phyloP scores from a whole-genome alignment of 2,888 invertebrate species.

The Eupithecia pulchellata region DNA sequence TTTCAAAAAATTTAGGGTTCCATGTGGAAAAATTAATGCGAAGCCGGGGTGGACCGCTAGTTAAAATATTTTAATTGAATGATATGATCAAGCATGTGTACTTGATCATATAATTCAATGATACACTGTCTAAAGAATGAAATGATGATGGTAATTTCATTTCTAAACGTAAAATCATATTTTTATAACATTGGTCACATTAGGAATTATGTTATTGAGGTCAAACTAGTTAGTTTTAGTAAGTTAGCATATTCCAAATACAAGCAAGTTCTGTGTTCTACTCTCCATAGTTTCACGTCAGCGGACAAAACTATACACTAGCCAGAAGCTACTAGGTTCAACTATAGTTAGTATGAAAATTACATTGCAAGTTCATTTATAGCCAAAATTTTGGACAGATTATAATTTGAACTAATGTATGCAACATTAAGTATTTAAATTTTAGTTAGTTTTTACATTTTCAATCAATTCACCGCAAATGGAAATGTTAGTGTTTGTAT shows the following conservation, averaged over 20 bases:
- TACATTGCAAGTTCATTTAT: not conserved
- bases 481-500: not conserved
- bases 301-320: not conserved
- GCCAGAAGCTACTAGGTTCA: not conserved
- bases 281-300: not conserved
- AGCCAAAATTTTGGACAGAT: not conserved
- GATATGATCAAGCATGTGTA: too few species aligned
- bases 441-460: not conserved
- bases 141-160: not conserved
- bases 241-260: constrained; percentile 5
- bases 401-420: not conserved
- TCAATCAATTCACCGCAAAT: not conserved
- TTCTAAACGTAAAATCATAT: not conserved
- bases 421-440: not conserved
- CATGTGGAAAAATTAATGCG: too few species aligned
- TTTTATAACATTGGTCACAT: not conserved
- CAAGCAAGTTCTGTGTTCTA: constrained; percentile 2
- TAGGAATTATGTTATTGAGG: not conserved
- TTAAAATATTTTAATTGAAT: too few species aligned
- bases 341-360: not conserved
- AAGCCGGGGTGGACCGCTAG: too few species aligned
- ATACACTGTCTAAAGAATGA: too few species aligned
- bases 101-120: too few species aligned
- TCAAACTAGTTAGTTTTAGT: not conserved
- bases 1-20: too few species aligned